Conservation (phyloP, 2,797 vertebrate genomes). For the Zalophus californianus region DNA sequence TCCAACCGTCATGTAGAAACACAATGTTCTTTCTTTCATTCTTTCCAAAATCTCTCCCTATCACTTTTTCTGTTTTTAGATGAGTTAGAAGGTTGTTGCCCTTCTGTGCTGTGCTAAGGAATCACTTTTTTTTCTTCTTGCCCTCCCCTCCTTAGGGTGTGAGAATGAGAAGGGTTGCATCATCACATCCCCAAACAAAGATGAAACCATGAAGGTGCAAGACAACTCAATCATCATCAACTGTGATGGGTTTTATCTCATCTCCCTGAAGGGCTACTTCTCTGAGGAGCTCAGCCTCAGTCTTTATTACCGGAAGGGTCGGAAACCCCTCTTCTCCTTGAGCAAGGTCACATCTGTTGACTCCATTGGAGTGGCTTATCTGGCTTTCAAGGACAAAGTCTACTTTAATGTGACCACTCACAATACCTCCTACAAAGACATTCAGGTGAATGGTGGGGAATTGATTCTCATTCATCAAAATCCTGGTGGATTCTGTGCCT, state of each 20-base stretch:
- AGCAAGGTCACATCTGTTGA: neutral
- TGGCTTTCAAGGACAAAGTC: constrained; percentile 74
- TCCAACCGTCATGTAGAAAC: neutral
- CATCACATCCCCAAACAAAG: neutral
- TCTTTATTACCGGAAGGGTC: constrained; percentile 1
- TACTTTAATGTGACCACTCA: constrained; percentile 73
- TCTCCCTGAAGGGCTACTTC: constrained; percentile 77
- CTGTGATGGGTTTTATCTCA: constrained; percentile 87
- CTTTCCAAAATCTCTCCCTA: neutral
- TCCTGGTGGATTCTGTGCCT: constrained; percentile 47
- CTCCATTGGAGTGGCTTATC: constrained; percentile 57
- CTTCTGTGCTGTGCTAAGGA: neutral
- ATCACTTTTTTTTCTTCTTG: neutral
- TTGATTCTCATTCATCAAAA: constrained; percentile 80
- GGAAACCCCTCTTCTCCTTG: constrained; percentile 36
- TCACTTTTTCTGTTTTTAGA: neutral
- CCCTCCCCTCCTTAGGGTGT: constrained; percentile 64
- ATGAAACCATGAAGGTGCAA: constrained; percentile 76
- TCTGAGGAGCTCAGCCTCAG: constrained; percentile 54
- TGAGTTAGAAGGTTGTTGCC: neutral
- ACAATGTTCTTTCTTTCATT: neutral
- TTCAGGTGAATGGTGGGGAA: constrained; percentile 68
- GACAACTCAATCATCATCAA: constrained; percentile 82
- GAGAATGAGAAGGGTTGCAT: constrained; percentile 76
- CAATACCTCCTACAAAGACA: accelerated